These are phyloP conservation scores for Hippocampus mohnikei DNA, from an alignment of 2,113 vertebrate genomes.

Conservation along the genomic window DNA sequence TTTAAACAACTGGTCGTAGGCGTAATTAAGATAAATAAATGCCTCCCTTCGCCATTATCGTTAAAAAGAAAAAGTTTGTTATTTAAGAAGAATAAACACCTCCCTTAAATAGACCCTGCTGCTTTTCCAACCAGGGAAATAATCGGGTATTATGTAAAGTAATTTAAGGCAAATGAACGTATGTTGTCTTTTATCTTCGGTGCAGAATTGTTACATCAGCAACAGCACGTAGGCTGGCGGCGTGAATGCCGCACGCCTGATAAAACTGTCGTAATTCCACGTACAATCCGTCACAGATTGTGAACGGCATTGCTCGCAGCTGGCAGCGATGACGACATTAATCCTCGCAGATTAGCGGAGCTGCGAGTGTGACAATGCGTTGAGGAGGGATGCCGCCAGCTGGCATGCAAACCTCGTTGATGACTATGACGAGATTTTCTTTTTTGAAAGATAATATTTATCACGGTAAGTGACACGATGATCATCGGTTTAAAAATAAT, in stretches of 20 bases:
- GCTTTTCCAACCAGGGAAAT: neutral
- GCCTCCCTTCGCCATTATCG: too few relatives aligned
- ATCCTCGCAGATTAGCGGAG: conserved; percentile 30
- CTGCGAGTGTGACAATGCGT: neutral
- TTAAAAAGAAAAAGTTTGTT: too few relatives aligned
- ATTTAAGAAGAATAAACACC: neutral
- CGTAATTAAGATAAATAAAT: too few relatives aligned
- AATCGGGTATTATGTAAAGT: neutral
- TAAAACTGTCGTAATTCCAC: conserved; percentile 21
- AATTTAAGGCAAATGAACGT: neutral
- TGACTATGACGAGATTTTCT: neutral
- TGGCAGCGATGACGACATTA: conserved; percentile 41
- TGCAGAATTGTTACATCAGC: conserved; percentile 18
- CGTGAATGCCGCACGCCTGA: conserved; percentile 2
- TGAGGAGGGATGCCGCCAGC: neutral
- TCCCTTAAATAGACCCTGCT: neutral
- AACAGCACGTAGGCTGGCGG: conserved; percentile 6
- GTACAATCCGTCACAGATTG: conserved; percentile 45
- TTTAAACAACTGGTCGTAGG: too few relatives aligned
- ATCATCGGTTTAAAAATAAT: neutral
- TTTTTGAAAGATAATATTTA: neutral
- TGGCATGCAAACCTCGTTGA: neutral
- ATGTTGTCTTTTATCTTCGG: neutral
- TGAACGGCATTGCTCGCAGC: conserved; percentile 23
- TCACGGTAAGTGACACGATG: neutral